Evolutionary conservation across 2,113 vertebrate species (phyloP), one percentile per base, ranked within the genome.

Genomic region (Salvelinus namaycush): DNA sequence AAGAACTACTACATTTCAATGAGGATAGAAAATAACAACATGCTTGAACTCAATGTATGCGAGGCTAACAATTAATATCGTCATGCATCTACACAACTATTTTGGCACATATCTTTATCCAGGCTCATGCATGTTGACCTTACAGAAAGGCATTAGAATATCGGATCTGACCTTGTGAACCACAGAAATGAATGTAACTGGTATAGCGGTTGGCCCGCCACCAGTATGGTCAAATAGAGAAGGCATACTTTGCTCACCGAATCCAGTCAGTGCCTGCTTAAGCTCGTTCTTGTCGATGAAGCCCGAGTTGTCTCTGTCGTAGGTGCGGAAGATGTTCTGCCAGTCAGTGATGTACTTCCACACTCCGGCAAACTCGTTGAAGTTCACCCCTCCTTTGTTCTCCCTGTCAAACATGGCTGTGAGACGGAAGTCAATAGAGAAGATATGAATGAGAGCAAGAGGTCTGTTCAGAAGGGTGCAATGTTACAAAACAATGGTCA

Each of bases 281-380:
- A 99, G 94, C 90, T 99, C 98, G 5, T 95, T 97, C 92, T 95
- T 99, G 91, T 99, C 98, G 48, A 99, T 99, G 92, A 98, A 96
- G 76, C 97, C 97, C 0, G 98, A 99, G 89, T 97, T 98, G 93
- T 99, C 98, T 78, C 97, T 88, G 91, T 99, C 98, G 67, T 98
- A 99, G 2, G 95, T 97, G 84, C 97, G 94, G 93, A 99, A 99
- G 88, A 99, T 98, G 83, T 96, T 97, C 92, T 99, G 98, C 98
- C 98, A 99, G 84, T 99, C 98, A 0, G 97, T 96, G 92, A 99
- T 95, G 83, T 99, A 99, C 82, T 99, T 99, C 98, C 98, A 99
- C 62, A 99, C 97, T 2, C 97, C 97, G 0, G 95, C 95, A 69
- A 99, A 99, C 92, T 99, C 98, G 9, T 93, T 96, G 92, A 99